Conservation (phyloP, 2,113 vertebrate species). For the Cynopterus brachyotis region DNA sequence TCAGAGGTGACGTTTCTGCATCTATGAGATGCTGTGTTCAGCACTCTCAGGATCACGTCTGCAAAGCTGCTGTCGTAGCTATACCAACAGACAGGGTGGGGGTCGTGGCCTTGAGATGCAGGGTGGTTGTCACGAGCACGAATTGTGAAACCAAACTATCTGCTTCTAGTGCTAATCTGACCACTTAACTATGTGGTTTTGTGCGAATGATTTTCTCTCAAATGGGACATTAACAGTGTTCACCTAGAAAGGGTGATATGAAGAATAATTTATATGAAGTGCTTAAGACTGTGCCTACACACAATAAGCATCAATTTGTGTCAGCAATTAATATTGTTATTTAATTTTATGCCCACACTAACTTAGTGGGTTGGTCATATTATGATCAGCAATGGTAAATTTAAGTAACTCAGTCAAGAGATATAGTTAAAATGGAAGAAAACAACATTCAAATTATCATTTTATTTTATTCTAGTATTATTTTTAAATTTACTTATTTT, state of each 20-base stretch:
- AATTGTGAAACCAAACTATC: not conserved
- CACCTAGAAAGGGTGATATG: not conserved
- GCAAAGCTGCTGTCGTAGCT: not conserved
- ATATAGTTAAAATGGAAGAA: not conserved
- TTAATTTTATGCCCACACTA: not conserved
- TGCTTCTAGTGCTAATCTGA: not conserved
- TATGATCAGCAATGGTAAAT: not conserved
- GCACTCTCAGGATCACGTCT: not conserved
- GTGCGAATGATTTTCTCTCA: not conserved
- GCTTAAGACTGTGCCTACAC: not conserved
- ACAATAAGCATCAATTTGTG: not conserved
- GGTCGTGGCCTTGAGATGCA: rapidly evolving
- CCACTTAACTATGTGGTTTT: not conserved
- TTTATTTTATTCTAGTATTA: not conserved
- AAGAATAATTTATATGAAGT: not conserved
- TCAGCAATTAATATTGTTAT: not conserved
- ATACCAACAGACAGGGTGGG: not conserved
- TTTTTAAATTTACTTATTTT: no score
- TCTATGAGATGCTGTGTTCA: not conserved
- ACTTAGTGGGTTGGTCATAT: not conserved
- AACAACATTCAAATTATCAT: not conserved
- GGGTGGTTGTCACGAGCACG: not conserved
- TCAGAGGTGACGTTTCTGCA: not conserved
- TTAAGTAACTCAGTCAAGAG: not conserved
- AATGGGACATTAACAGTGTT: not conserved